Evolutionary conservation across 2,888 invertebrate genomes (phyloP).

Genomic region (Philopedon plagiatum): DNA sequence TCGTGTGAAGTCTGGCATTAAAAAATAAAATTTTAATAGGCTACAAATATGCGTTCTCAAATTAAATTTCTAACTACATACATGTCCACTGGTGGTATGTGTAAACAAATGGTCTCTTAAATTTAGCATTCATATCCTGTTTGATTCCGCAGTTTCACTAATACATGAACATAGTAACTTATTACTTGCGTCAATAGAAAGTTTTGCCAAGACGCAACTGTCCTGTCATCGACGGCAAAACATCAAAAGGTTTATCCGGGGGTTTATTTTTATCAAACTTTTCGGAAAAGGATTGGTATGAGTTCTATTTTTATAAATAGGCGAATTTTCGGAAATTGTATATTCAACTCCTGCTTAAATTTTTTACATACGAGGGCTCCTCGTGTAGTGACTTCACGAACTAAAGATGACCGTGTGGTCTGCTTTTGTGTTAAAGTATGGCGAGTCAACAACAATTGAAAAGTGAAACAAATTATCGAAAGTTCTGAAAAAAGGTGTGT

Average conservation of each 20-base stretch:
- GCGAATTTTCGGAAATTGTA: neutral
- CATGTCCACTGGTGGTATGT: neutral
- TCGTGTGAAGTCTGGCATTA: neutral
- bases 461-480: too few relatives aligned
- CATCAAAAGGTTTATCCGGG: conserved; percentile 2
- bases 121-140: conserved; percentile 7
- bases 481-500: too few relatives aligned
- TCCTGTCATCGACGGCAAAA: neutral
- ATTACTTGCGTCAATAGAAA: neutral
- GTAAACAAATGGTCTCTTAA: neutral
- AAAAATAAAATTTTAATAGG: neutral
- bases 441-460: too few relatives aligned
- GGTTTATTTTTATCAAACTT: conserved; percentile 20
- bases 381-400: neutral
- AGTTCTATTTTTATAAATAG: conserved; percentile 36
- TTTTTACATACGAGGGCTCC: neutral
- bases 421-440: too few relatives aligned
- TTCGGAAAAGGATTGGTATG: conserved; percentile 24
- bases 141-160: neutral
- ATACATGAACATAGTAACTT: neutral
- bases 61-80: neutral
- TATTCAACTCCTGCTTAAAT: neutral
- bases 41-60: neutral
- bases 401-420: too few relatives aligned
- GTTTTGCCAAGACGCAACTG: neutral